These are phyloP conservation scores for Lanius collurio DNA, from an alignment of 2,113 vertebrate genomes.

Conservation along the genomic window DNA sequence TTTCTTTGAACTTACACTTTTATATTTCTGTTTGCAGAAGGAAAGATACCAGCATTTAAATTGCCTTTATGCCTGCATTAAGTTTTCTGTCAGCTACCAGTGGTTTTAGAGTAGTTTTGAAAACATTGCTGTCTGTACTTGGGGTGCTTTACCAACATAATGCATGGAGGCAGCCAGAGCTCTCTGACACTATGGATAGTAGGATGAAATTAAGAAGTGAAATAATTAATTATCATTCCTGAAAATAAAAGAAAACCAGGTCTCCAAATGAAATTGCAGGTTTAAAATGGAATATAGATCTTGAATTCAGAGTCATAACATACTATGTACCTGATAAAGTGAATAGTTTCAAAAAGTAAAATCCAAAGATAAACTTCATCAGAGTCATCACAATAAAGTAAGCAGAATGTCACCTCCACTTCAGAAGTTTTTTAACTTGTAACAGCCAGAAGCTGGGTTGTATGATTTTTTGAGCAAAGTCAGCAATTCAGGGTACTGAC, in stretches of 20 bases:
- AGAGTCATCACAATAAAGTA: not conserved
- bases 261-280: not conserved
- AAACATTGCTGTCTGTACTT: not conserved
- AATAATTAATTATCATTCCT: not conserved
- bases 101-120: not conserved
- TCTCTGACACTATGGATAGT: not conserved
- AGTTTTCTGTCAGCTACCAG: not conserved
- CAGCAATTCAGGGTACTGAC: not conserved
- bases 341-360: not conserved
- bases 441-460: not conserved
- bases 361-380: not conserved
- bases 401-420: not conserved
- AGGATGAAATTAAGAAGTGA: not conserved
- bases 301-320: not conserved
- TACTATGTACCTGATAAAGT: fast-evolving
- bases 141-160: not conserved
- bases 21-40: not conserved
- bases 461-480: not conserved
- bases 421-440: not conserved
- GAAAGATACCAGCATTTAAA: not conserved
- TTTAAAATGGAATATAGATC: not conserved
- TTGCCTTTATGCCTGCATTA: not conserved
- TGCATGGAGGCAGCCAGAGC: not conserved
- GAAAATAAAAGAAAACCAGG: not conserved
- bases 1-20: not conserved